phyloP scores from a whole-genome alignment of 1,140 invertebrate species.

The Ceratina australensis region DNA sequence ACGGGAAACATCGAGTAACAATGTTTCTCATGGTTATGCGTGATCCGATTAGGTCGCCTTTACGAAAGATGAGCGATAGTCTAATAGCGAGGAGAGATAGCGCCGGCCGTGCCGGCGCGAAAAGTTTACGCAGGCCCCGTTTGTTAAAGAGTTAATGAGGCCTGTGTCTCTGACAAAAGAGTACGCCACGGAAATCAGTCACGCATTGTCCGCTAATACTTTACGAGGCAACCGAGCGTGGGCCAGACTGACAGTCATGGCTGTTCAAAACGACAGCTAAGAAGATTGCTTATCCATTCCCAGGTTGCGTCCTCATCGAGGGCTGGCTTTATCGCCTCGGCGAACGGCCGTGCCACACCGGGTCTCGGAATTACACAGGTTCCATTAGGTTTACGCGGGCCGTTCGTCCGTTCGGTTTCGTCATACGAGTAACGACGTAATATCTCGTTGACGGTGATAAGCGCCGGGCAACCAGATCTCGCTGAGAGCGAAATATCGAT shows the following conservation, averaged over 20 bases:
- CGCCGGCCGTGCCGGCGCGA: not conserved
- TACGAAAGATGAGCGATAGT: constrained; percentile 8
- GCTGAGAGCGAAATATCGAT: not conserved
- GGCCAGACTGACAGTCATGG: constrained; percentile 50
- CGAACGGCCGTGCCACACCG: constrained; percentile 10
- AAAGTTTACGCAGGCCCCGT: constrained; percentile 15
- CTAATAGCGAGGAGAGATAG: constrained; percentile 5
- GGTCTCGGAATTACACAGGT: constrained; percentile 33
- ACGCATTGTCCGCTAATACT: constrained; percentile 56
- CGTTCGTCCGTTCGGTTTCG: constrained; percentile 17
- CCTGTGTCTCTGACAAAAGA: constrained; percentile 48
- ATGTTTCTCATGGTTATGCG: constrained; percentile 15
- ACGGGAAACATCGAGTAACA: not conserved
- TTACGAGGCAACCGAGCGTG: constrained; percentile 51
- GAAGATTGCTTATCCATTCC: constrained; percentile 56
- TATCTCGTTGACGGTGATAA: constrained; percentile 24
- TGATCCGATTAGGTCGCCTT: not conserved
- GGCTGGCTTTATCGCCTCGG: constrained; percentile 35
- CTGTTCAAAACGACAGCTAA: constrained; percentile 53
- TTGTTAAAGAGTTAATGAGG: constrained; percentile 53
- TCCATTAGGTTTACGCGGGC: constrained; percentile 16
- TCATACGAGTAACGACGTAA: constrained; percentile 17
- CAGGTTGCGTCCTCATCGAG: constrained; percentile 48
- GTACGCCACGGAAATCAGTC: constrained; percentile 48
- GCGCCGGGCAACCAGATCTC: not conserved